Percentiles rank a stretch among this genome's conserved stretches.
These are phyloP conservation scores for Macquaria ambigua DNA, from an alignment of 2,113 vertebrate species.

Conservation along the genomic window DNA sequence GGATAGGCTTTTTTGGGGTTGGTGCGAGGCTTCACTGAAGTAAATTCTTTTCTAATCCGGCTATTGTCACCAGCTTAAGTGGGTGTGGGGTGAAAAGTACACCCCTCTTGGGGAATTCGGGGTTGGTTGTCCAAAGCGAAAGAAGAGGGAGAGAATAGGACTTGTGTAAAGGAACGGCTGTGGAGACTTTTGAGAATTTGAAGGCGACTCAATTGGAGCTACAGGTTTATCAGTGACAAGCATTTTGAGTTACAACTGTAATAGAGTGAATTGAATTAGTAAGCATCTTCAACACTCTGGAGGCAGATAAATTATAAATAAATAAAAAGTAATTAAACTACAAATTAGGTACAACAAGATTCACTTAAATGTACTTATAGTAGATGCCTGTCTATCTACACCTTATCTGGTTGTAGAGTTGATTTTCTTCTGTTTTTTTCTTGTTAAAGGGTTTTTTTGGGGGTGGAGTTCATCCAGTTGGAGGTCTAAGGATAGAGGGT, in stretches of 20 bases:
- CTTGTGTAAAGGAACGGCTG: slow-evolving; percentile 87
- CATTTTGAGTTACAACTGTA: slow-evolving; percentile 43
- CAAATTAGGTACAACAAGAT: neutral
- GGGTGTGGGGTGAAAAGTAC: slow-evolving; percentile 96
- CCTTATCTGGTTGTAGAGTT: neutral
- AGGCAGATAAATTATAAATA: slow-evolving; percentile 8
- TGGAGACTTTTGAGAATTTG: slow-evolving; percentile 87
- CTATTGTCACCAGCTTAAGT: slow-evolving; percentile 98
- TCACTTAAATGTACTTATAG: neutral
- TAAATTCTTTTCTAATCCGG: slow-evolving; percentile 98
- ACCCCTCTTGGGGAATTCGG: slow-evolving; percentile 86
- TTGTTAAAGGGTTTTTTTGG: neutral
- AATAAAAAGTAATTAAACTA: neutral
- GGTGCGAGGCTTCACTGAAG: slow-evolving; percentile 90
- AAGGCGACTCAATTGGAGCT: slow-evolving; percentile 88
- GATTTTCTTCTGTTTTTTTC: too few species aligned
- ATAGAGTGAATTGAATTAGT: slow-evolving; percentile 48
- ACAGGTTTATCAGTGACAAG: slow-evolving; percentile 81
- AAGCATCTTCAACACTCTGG: neutral
- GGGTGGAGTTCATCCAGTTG: neutral
- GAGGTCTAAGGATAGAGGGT: neutral
- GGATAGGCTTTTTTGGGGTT: slow-evolving; percentile 86
- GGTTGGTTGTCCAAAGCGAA: slow-evolving; percentile 87
- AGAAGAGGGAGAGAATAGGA: slow-evolving; percentile 85
- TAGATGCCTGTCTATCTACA: neutral